Percentiles rank a stretch among this genome's conserved stretches.
phyloP scores from a whole-genome alignment of 2,797 vertebrate genomes.

The Silurus aristotelis region DNA sequence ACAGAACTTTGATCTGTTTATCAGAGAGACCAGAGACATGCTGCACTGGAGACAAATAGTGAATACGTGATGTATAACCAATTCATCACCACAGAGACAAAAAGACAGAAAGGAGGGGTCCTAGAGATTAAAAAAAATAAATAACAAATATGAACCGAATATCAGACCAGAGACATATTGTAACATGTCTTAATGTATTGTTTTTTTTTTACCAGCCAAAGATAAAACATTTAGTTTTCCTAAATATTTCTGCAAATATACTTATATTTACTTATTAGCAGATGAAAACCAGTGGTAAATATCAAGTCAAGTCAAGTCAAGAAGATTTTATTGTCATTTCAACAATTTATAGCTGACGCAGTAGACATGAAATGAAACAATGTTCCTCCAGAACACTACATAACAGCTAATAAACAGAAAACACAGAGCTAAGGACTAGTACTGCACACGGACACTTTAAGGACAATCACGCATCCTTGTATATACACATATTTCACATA shows the following conservation, averaged over 20 bases:
- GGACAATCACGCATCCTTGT: too few species aligned
- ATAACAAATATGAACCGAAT: not conserved
- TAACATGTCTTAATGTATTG: not conserved
- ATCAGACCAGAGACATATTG: not conserved
- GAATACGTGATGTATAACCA: not conserved
- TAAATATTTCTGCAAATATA: not conserved
- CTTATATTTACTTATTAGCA: too few species aligned
- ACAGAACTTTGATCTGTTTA: not conserved
- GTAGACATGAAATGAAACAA: too few species aligned
- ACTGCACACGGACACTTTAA: too few species aligned
- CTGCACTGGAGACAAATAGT: not conserved
- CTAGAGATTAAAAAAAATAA: not conserved
- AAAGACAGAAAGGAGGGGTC: not conserved
- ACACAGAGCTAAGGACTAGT: too few species aligned
- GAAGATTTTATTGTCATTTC: too few species aligned
- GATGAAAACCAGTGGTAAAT: too few species aligned
- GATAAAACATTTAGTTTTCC: not conserved
- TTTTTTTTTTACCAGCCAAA: not conserved
- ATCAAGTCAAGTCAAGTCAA: too few species aligned
- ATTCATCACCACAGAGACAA: not conserved
- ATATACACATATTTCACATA: too few species aligned
- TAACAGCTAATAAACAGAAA: too few species aligned
- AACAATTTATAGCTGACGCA: too few species aligned
- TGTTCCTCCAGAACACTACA: too few species aligned
- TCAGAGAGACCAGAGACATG: not conserved